Evolutionary conservation across 2,113 vertebrate species (phyloP), one percentile per base, ranked within the genome.

Genomic region (Fregetta grallaria): DNA sequence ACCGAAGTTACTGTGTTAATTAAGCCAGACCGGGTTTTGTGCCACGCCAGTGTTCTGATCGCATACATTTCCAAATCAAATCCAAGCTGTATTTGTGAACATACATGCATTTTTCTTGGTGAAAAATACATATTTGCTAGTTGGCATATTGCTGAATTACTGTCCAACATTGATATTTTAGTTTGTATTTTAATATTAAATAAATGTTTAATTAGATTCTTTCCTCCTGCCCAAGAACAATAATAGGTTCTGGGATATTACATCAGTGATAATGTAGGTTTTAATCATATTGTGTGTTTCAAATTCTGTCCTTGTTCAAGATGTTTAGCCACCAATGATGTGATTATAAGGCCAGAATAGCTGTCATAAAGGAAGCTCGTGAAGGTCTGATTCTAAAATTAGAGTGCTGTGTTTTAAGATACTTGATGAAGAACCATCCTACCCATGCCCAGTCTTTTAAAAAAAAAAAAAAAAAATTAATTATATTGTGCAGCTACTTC

Each of bases 141-240:
- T 45, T 85, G 94, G 83, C 76, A 38, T 83, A 8, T 91, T 92
- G 91, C 80, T 96, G 92, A 85, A 22, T 96, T 87, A 49, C 86
- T 87, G 86, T 81, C 84, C 66, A 14, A 79, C 66, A 1, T 61
- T 76, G 93, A 92, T 94, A 85, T 71, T 95, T 94, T 12, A 40
- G 70, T 90, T 96, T 95, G 89, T 88, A 88, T 97, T 97, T 96
- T 94, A 85, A 83, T 95, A 97, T 96, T 91, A 90, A 97, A 97
- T 96, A 96, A 97, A 96, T 87, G 94, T 94, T 96, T 96, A 97
- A 96, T 95, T 95, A 96, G 95, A 97, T 97, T 97, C 81, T 79
- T 92, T 94, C 71, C 95, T 96, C 62, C 71, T 91, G 86, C 84
- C 59, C 50, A 56, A 95, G 77, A 86, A 74, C 89, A 89, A 14